Evolutionary conservation across 2,797 vertebrate genomes (phyloP), one percentile per base, ranked within the genome.

Genomic region (Chanos chanos): DNA sequence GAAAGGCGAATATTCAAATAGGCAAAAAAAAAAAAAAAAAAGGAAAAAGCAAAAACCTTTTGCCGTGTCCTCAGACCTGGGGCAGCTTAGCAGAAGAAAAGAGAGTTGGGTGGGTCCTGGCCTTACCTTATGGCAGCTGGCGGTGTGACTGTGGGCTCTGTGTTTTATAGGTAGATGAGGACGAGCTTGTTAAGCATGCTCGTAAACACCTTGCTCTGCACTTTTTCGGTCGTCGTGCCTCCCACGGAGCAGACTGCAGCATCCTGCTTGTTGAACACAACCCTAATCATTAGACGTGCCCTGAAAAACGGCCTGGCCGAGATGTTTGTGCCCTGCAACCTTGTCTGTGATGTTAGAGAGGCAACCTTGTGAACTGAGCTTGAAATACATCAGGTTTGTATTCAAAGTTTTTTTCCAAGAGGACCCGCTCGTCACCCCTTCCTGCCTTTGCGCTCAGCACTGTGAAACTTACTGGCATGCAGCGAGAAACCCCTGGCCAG

Each of bases 1-100:
- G 74, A 74, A 21, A 63, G 47, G 63, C 68, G 77, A 82, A 82
- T 80, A 77, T 80, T 76, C 84, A 77, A 85, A 83, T 74, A 77
- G 70, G 60, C 51, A 60, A 52, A 64, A 74, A 64, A 62, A 49
- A 64, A 52, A 68, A 48, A 49, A 54, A 28, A 63, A 49, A 33
- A 39, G 52, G 75, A 59, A 52, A 49, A 39, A 31, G 15, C 19
- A 47, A 63, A 67, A 62, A 64, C 68, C 61, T 51, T 61, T 45
- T 61, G 15, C 21, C 56, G 16, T 3, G 15, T 28, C 66, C 13
- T 50, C 34, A 56, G 37, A 43, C 28, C 47, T 6, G 13, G 56
- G 55, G 36, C 24, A 58, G 31, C 30, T 24, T 54, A 28, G 41
- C 25, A 45, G 30, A 55, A 47, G 47, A 33, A 34, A 33, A 50